A percentile compares a stretch with the other conserved stretches of the same genome.
Evolutionary conservation across 2,797 vertebrate species (phyloP).

Genomic region (Buphagus erythrorhynchus): DNA sequence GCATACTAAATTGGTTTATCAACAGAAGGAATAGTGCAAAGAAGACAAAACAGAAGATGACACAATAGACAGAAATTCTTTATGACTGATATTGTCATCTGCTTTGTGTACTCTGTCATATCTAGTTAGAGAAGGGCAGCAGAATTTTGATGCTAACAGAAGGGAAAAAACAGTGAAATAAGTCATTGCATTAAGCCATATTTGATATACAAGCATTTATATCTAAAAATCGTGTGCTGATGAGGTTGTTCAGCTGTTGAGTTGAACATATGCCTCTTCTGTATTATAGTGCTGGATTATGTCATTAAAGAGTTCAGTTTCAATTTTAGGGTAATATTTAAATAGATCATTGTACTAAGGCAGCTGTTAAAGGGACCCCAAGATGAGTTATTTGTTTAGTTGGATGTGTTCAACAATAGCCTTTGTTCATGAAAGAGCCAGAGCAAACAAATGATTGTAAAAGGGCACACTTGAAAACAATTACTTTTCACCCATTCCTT

Average conservation of each 20-base stretch:
- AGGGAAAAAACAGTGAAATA: conserved; percentile 38
- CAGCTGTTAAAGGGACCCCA: conserved; percentile 86
- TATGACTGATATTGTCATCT: background rate
- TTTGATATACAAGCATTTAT: conserved; percentile 63
- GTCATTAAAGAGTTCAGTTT: conserved; percentile 84
- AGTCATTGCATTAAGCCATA: conserved; percentile 26
- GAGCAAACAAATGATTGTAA: conserved; percentile 89
- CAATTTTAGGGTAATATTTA: conserved; percentile 84
- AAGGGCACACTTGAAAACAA: conserved; percentile 88
- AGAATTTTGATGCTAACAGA: background rate
- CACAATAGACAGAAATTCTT: conserved; percentile 44
- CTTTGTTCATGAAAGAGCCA: conserved; percentile 85
- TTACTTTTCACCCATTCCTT: conserved; percentile 85
- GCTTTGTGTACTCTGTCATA: background rate
- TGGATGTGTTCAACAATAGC: conserved; percentile 86
- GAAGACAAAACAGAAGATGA: conserved; percentile 32
- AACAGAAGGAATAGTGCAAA: conserved; percentile 32
- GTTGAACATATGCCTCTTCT: conserved; percentile 74
- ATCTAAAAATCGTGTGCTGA: conserved; percentile 75
- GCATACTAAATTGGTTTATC: conserved; percentile 54
- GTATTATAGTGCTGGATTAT: conserved; percentile 77
- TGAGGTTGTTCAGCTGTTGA: conserved; percentile 76
- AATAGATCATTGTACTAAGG: conserved; percentile 83
- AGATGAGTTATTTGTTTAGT: conserved; percentile 87
- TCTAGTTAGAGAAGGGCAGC: conserved; percentile 35